phyloP scores from a whole-genome alignment of 2,888 invertebrate species.

The Mesorhabditis sp. region DNA sequence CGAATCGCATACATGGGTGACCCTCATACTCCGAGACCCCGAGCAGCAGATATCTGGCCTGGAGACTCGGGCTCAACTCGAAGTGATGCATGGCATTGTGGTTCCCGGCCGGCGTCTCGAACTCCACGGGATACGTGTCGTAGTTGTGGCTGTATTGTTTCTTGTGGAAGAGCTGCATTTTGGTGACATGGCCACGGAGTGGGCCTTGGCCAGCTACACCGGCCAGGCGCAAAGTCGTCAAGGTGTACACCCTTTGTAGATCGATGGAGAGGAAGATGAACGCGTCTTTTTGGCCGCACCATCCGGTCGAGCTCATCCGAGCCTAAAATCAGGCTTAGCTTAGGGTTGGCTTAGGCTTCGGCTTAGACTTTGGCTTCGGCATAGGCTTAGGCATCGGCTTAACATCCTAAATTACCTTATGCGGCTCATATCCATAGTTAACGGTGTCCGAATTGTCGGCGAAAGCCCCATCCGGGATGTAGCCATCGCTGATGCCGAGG shows the following conservation, averaged over 20 bases:
- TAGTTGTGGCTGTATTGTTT: slow-evolving; percentile 88
- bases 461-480: slow-evolving; percentile 88
- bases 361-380: not conserved
- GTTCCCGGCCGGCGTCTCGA: slow-evolving; percentile 64
- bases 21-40: slow-evolving; percentile 95
- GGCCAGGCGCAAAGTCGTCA: slow-evolving; percentile 54
- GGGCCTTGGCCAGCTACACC: slow-evolving; percentile 56
- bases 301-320: slow-evolving; percentile 54
- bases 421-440: slow-evolving; percentile 65
- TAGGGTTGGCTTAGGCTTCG: not conserved
- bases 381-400: not conserved
- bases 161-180: slow-evolving; percentile 93
- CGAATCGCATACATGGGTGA: slow-evolving; percentile 90
- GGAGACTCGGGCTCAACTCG: slow-evolving; percentile 82
- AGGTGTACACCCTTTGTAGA: slow-evolving; percentile 82
- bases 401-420: slow-evolving; percentile 26
- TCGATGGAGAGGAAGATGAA: slow-evolving; percentile 94
- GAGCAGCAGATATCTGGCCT: slow-evolving; percentile 83
- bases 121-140: slow-evolving; percentile 90
- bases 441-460: slow-evolving; percentile 72
- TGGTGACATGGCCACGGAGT: slow-evolving; percentile 79
- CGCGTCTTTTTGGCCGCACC: slow-evolving; percentile 76
- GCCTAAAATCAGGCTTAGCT: slow-evolving; percentile 20
- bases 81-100: slow-evolving; percentile 95
- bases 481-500: slow-evolving; percentile 82